Conservation (phyloP, 2,797 vertebrate species). For the Sebastes alutus region DNA sequence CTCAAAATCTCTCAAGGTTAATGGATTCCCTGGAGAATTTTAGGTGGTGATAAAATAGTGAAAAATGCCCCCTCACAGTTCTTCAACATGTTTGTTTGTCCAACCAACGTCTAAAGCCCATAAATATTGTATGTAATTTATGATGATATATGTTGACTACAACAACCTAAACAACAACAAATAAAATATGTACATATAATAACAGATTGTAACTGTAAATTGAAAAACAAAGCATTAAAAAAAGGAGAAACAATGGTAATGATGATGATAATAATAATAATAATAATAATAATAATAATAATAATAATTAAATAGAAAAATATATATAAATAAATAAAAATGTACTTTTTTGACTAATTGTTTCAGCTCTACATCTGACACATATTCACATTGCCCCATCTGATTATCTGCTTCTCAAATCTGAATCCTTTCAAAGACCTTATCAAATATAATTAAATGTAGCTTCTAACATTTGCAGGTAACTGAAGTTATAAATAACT, state of each 20-base stretch:
- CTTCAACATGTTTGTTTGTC: background rate
- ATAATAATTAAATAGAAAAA: too few relatives aligned
- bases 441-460: background rate
- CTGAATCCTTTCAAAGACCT: background rate
- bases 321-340: too few relatives aligned
- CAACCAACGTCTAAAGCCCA: background rate
- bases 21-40: background rate
- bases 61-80: background rate
- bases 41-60: background rate
- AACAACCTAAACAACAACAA: too few relatives aligned
- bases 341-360: background rate
- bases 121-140: background rate
- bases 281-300: too few relatives aligned
- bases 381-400: background rate
- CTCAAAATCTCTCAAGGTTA: background rate
- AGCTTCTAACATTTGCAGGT: background rate
- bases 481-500: background rate
- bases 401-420: background rate
- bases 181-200: too few relatives aligned
- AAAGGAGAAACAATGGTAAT: too few relatives aligned
- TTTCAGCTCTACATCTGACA: background rate
- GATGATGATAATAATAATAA: too few relatives aligned
- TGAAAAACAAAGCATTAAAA: too few relatives aligned
- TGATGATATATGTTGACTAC: too few relatives aligned
- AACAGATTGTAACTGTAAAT: too few relatives aligned